Percentiles rank a stretch among this genome's conserved stretches.
These are phyloP conservation scores for Hymenopus coronatus DNA, from an alignment of 2,888 invertebrate genomes.

Conservation along the genomic window DNA sequence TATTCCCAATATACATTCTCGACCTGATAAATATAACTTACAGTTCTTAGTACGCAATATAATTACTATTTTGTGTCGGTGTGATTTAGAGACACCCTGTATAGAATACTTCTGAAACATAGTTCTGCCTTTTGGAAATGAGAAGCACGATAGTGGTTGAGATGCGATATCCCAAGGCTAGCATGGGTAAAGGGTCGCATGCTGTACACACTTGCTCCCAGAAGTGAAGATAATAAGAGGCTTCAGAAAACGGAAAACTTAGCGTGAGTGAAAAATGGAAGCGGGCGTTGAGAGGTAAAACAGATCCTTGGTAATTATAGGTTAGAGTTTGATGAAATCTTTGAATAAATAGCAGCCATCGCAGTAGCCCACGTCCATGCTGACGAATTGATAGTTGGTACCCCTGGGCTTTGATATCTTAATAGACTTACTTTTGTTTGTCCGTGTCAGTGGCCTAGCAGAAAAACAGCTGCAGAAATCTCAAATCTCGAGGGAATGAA, in stretches of 20 bases:
- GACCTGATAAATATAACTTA: too few species aligned
- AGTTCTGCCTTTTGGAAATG: too few species aligned
- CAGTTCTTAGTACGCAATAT: too few species aligned
- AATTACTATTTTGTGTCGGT: too few species aligned
- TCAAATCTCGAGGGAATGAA: neutral
- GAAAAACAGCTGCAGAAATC: neutral
- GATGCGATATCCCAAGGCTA: neutral
- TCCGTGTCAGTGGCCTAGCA: neutral
- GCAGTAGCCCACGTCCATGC: neutral
- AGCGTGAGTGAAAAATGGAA: neutral
- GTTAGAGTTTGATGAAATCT: neutral
- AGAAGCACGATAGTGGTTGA: neutral
- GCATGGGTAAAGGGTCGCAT: neutral
- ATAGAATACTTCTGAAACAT: too few species aligned
- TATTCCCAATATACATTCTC: too few species aligned
- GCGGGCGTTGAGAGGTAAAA: neutral
- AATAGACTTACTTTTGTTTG: slow-evolving; percentile 4
- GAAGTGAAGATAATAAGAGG: neutral
- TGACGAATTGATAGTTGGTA: neutral
- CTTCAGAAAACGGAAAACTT: neutral
- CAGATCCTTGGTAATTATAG: neutral
- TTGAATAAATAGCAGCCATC: neutral
- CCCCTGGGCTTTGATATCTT: slow-evolving; percentile 9
- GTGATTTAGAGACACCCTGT: too few species aligned
- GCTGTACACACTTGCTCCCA: neutral